These are phyloP conservation scores for Lithophane leautieri DNA, from an alignment of 2,888 invertebrate species.

Conservation along the genomic window DNA sequence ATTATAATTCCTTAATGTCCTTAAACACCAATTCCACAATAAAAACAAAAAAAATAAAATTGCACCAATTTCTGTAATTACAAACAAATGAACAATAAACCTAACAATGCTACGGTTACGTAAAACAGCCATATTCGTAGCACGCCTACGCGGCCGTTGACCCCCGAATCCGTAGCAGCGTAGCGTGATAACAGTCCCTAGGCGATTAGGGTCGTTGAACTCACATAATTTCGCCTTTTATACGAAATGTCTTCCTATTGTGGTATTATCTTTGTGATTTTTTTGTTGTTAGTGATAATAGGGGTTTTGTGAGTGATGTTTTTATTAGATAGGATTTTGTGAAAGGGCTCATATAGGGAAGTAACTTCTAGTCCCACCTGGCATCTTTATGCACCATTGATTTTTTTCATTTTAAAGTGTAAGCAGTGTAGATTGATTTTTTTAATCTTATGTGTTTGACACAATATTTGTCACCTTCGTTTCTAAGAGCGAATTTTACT, in stretches of 20 bases:
- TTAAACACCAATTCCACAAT: too few relatives aligned
- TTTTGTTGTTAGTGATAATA: background rate
- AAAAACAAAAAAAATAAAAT: background rate
- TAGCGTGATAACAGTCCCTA: constrained; percentile 69
- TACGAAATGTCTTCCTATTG: constrained; percentile 46
- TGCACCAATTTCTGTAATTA: background rate
- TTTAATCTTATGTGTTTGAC: too few relatives aligned
- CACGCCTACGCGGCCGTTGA: constrained; percentile 73
- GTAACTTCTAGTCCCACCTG: background rate
- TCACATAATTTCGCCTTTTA: constrained; percentile 32
- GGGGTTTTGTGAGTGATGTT: background rate
- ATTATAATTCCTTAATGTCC: too few relatives aligned
- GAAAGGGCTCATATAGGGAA: background rate
- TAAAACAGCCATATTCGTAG: constrained; percentile 62
- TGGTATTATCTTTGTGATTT: constrained; percentile 29
- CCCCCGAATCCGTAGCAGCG: constrained; percentile 74
- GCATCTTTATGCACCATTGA: too few relatives aligned
- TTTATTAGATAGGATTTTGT: background rate
- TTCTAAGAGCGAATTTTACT: too few relatives aligned
- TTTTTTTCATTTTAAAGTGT: background rate
- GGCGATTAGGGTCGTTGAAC: constrained; percentile 72
- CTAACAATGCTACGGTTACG: constrained; percentile 36
- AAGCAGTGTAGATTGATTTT: too few relatives aligned
- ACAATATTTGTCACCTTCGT: too few relatives aligned
- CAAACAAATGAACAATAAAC: constrained; percentile 3